Conservation (phyloP, 2,113 vertebrate species). For the Zootoca vivipara region DNA sequence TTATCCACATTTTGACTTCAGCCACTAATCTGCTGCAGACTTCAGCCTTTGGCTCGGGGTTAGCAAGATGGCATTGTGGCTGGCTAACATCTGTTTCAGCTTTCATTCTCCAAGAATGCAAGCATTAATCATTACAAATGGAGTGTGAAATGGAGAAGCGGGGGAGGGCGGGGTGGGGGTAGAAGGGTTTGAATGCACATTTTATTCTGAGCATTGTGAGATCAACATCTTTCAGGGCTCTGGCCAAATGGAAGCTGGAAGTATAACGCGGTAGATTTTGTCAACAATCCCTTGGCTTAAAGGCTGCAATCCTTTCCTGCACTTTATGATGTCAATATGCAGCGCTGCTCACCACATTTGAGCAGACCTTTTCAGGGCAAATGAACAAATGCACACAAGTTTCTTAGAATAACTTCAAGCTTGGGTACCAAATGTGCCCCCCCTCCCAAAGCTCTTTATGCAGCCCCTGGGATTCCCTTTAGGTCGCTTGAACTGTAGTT, state of each 20-base stretch:
- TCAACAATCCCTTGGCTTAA: background rate
- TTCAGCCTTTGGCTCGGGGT: slow-evolving; percentile 62
- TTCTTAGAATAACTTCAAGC: background rate
- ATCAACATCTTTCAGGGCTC: slow-evolving; percentile 34
- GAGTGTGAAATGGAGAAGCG: slow-evolving; percentile 58
- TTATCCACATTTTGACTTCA: slow-evolving; percentile 59
- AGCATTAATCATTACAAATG: slow-evolving; percentile 66
- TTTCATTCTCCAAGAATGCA: slow-evolving; percentile 53
- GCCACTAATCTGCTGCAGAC: slow-evolving; percentile 59
- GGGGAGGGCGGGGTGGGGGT: background rate
- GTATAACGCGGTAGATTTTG: background rate
- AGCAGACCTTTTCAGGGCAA: background rate
- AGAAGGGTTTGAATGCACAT: slow-evolving; percentile 50
- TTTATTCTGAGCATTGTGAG: slow-evolving; percentile 38
- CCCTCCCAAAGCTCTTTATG: background rate
- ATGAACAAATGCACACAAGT: background rate
- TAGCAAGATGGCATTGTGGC: slow-evolving; percentile 47
- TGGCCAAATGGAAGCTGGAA: slow-evolving; percentile 20
- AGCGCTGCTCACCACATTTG: background rate
- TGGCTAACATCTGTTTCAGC: slow-evolving; percentile 66
- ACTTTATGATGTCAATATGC: background rate
- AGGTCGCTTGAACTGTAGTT: too few relatives aligned
- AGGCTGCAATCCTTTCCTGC: background rate
- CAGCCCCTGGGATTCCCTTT: too few relatives aligned
- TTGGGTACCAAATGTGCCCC: too few relatives aligned